Evolutionary conservation across 2,888 invertebrate genomes (phyloP).

Genomic region (Pilophorus perplexus): DNA sequence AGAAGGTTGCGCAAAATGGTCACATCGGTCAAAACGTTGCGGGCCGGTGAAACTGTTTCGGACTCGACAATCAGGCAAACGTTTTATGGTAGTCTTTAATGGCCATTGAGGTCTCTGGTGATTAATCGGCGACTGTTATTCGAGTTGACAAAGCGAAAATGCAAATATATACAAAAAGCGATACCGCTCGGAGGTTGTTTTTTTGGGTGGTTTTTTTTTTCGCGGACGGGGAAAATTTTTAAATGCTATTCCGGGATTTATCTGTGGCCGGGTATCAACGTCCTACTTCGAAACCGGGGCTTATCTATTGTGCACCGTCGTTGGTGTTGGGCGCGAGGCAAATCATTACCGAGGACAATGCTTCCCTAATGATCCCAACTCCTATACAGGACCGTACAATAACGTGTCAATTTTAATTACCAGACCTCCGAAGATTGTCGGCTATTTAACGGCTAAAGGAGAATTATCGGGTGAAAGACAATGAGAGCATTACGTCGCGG

Average conservation of each 20-base stretch:
- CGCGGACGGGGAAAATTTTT: neutral
- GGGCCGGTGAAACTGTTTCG: no score
- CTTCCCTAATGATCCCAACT: conserved; percentile 12
- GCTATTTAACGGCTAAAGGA: conserved; percentile 18
- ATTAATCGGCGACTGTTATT: no score
- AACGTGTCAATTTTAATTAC: conserved; percentile 28
- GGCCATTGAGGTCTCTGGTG: no score
- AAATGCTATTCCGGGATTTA: conserved; percentile 11
- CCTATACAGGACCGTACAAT: neutral
- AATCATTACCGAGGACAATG: conserved; percentile 25
- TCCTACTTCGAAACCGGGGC: conserved; percentile 3
- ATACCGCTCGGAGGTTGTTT: no score
- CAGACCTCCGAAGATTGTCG: conserved; percentile 9
- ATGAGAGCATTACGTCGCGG: neutral
- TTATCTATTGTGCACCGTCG: conserved; percentile 17
- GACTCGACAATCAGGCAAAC: no score
- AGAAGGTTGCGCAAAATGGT: no score
- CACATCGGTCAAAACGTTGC: no score
- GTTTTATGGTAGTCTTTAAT: no score
- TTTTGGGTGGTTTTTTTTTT: no score
- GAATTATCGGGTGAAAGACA: conserved; percentile 14
- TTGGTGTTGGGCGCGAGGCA: no score
- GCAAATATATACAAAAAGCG: no score
- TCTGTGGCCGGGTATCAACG: conserved; percentile 16
- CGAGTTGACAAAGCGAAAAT: no score